These are phyloP conservation scores for Erpobdella octoculata DNA, from an alignment of 2,888 invertebrate species.

Conservation along the genomic window DNA sequence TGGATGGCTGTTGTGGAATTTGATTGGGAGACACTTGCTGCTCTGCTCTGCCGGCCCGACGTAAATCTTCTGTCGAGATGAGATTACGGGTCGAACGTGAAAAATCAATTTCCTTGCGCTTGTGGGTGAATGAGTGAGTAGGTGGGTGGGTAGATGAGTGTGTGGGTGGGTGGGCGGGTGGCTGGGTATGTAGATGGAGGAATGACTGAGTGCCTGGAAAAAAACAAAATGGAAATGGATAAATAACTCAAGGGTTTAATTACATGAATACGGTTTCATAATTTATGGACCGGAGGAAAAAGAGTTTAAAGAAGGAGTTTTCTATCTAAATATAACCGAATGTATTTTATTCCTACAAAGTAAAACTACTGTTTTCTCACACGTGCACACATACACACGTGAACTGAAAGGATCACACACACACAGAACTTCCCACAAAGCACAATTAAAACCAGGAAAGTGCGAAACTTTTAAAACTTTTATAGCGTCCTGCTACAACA, in stretches of 20 bases:
- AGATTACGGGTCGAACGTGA: conserved; percentile 6
- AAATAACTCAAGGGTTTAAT: neutral
- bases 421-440: no score
- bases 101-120: conserved; percentile 8
- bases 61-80: conserved; percentile 12
- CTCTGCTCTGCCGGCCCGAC: neutral
- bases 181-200: neutral
- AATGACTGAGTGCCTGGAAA: neutral
- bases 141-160: neutral
- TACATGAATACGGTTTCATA: no score
- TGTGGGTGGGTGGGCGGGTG: neutral
- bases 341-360: no score
- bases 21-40: conserved; percentile 7
- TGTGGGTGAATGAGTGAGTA: neutral
- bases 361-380: no score
- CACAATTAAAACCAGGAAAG: no score
- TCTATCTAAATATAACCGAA: no score
- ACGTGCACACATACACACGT: no score
- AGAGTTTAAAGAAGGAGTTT: no score
- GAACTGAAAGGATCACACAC: no score
- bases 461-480: no score
- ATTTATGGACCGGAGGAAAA: no score
- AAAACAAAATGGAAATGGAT: neutral
- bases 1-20: neutral
- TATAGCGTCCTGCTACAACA: no score